A percentile compares a stretch with the other conserved stretches of the same genome.
These are phyloP conservation scores for Ormyrus rosae DNA, from an alignment of 2,888 invertebrate genomes.

Conservation along the genomic window DNA sequence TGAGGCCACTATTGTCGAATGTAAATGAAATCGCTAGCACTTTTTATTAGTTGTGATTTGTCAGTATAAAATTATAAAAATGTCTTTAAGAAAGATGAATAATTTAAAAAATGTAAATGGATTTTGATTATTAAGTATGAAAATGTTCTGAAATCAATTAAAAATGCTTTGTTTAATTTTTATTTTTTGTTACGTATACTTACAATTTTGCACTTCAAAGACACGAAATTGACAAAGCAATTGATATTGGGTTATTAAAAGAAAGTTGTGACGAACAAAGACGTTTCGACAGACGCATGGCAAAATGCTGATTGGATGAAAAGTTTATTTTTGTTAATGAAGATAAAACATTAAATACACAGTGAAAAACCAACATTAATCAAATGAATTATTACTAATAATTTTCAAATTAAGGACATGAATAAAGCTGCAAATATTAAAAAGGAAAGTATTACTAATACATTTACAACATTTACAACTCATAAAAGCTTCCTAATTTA, in stretches of 20 bases:
- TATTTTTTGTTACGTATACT: not conserved
- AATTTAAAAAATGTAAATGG: not conserved
- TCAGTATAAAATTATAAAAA: not conserved
- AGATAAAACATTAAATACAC: slow-evolving; percentile 25
- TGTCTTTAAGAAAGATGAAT: not conserved
- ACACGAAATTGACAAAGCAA: slow-evolving; percentile 41
- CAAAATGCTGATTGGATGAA: slow-evolving; percentile 29
- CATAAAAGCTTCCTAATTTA: slow-evolving; percentile 34
- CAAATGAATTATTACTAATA: slow-evolving; percentile 14
- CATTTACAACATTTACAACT: slow-evolving; percentile 27
- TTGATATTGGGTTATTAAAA: slow-evolving; percentile 31
- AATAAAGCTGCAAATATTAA: slow-evolving; percentile 37
- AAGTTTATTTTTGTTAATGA: slow-evolving; percentile 29
- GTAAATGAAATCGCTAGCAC: not conserved
- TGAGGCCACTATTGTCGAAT: not conserved
- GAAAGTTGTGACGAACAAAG: slow-evolving; percentile 31
- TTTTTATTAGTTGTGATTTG: not conserved
- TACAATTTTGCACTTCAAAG: slow-evolving; percentile 29
- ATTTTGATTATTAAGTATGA: not conserved
- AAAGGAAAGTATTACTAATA: slow-evolving; percentile 14
- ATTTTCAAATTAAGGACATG: slow-evolving; percentile 23
- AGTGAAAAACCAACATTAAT: not conserved
- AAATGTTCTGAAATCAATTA: not conserved
- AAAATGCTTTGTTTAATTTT: not conserved
- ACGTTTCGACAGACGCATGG: slow-evolving; percentile 26